Evolutionary conservation across 37 sponge, comb jelly and placozoan genomes (phyloP), one percentile per base, ranked within the genome.

Genomic region (Amphimedon queenslandica): DNA sequence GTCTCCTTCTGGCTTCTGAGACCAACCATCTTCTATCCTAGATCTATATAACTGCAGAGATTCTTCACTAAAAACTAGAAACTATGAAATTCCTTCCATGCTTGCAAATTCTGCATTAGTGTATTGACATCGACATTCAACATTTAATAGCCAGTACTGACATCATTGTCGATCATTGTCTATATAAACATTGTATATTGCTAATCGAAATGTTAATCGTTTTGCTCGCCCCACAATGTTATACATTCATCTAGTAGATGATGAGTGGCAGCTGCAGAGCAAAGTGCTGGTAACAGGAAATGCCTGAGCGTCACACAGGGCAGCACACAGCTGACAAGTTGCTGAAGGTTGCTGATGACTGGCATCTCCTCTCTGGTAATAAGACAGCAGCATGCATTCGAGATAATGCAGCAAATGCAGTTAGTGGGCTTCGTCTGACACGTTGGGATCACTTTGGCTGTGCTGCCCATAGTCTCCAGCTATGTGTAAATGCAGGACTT

Each of bases 251-350:
- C 21, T 11, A 5, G 8, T 67, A 16, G 31, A 27, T 11, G 41
- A 38, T 13, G 31, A 29, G 8, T 67, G 68, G 68, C 10, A 67
- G 31, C 36, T 33, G 31, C n/a, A 35, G 28, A 67, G 38, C 41
- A 67, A 67, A 67, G 68, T 67, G 16, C 68, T 67, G 8, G 6
- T 20, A 20, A 67, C 68, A 10, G 27, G 61, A 60, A 60, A 60
- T 60, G 61, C 27, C 61, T 60, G 61, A 60, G 28, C 13, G 68
- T 18, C 68, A 67, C n/a, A 67, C 68, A 35, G 68, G 68, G 5
- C 37, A 35, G 8, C 6, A 67, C 21, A 67, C 31, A 35, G 41
- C 68, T n/a, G 6, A 13, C 10, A 4, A 4, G 6, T 11, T 67
- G 6, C 31, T 10, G 21, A 23, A 35, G 5, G 36, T 37, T n/a